These are phyloP conservation scores for Beroe ovata DNA, from an alignment of 37 sponge, comb jelly and placozoan species.

Conservation along the genomic window DNA sequence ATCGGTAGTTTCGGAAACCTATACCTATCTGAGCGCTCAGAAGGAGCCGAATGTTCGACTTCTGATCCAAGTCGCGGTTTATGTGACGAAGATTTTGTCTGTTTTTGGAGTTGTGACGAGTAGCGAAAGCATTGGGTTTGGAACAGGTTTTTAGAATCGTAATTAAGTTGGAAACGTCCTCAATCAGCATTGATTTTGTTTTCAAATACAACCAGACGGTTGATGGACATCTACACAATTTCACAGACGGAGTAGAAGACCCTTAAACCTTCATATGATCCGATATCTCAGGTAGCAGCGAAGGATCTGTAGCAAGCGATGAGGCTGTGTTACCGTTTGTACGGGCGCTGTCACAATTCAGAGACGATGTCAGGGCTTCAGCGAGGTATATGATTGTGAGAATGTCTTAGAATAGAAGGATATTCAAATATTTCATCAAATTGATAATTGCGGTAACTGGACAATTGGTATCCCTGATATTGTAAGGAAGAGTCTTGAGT, in stretches of 20 bases:
- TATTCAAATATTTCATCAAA: too few species aligned
- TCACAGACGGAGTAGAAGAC: too few species aligned
- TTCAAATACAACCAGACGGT: too few species aligned
- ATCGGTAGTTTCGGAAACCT: conserved; percentile 74
- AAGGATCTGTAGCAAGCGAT: conserved; percentile 65
- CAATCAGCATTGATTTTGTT: too few species aligned
- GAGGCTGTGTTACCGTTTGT: conserved; percentile 76
- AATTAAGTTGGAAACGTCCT: too few species aligned
- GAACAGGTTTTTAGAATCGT: too few species aligned
- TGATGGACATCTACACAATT: too few species aligned
- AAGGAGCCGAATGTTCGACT: conserved; percentile 33
- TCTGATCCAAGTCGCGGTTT: conserved; percentile 38
- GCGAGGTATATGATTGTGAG: conserved; percentile 72
- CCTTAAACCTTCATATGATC: too few species aligned
- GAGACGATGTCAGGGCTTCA: conserved; percentile 78
- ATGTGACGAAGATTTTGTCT: conserved; percentile 39
- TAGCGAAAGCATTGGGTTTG: conserved; percentile 4
- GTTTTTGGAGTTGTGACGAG: conserved; percentile 12
- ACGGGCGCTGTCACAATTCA: conserved; percentile 78
- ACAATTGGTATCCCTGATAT: too few species aligned
- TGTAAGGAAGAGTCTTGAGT: too few species aligned
- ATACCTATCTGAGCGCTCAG: conserved; percentile 60
- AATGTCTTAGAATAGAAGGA: too few species aligned
- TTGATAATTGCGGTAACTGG: too few species aligned
- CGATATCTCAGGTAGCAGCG: background rate